A percentile compares a stretch with the other conserved stretches of the same genome.
These are phyloP conservation scores for Rousettus leschenaultii DNA, from an alignment of 2,113 vertebrate species.

Conservation along the genomic window DNA sequence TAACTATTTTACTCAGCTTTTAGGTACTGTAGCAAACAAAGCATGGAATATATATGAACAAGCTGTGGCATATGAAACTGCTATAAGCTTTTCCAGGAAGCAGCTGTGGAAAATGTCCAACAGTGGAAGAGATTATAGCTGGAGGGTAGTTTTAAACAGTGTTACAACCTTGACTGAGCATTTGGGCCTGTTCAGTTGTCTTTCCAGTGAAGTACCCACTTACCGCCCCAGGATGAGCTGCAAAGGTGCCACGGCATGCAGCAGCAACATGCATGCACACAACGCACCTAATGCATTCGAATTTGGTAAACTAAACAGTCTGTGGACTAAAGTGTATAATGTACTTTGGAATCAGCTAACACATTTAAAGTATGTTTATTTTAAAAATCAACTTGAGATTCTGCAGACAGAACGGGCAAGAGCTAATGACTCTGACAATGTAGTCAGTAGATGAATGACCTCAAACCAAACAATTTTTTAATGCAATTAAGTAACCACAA, in stretches of 20 bases:
- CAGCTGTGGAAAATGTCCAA: not conserved
- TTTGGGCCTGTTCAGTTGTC: not conserved
- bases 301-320: not conserved
- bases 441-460: not conserved
- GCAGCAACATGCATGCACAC: not conserved
- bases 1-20: not conserved
- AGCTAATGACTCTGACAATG: slow-evolving; percentile 41
- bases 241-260: not conserved
- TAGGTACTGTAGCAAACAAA: not conserved
- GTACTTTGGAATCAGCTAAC: slow-evolving; percentile 54
- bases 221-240: not conserved
- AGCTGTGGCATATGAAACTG: not conserved
- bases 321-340: not conserved
- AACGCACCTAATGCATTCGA: not conserved
- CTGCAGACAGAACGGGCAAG: slow-evolving; percentile 50
- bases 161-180: not conserved
- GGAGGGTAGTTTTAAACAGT: not conserved
- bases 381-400: not conserved
- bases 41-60: not conserved
- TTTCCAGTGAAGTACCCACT: not conserved
- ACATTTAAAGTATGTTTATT: not conserved
- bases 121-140: not conserved
- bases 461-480: not conserved
- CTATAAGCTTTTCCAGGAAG: not conserved
- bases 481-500: not conserved